Evolutionary conservation across 1,140 invertebrate species (phyloP), one percentile per base, ranked within the genome.

Genomic region (Homarus americanus): DNA sequence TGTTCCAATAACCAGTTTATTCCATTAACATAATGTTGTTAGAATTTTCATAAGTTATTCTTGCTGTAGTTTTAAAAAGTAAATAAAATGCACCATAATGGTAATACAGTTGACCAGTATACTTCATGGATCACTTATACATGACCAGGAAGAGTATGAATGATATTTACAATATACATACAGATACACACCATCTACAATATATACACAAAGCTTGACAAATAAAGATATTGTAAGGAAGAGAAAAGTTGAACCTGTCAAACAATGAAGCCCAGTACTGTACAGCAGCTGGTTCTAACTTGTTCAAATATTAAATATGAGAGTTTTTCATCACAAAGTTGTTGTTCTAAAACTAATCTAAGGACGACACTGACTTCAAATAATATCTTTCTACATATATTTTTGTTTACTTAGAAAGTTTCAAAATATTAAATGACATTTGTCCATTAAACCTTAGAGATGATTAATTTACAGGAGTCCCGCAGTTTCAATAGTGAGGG

Each of bases 181-280:
- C n/a, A 69, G n/a, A 69, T 69, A 69, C n/a, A 69, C 24, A 5
- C 24, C n/a, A 69, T 69, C 53, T 69, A 69, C 63, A 69, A 69
- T 69, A 69, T 69, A 32, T 69, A 69, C 63, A 63, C 4, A 69
- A 32, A 69, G 53, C 53, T 58, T 58, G 24, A 58, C 53, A 58
- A 58, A 58, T 58, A 24, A 58, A 20, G 53, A 58, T 69, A 32
- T 28, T 24, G 4, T 69, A 17, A 69, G 63, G 28, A 69, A 69
- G n/a, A 69, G 24, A 7, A 58, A 15, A 58, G 5, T 69, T 69
- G 63, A 69, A 28, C 63, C 28, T 28, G 12, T 32, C 63, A 58
- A 58, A 49, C 20, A 4, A 58, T 24, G 53, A 15, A 49, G 12
- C 44, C 53, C 15, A n/a, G n/a, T n/a, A n/a, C n/a, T n/a, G n/a